Conservation (phyloP, 2,113 vertebrate genomes). For the Psittacara wagleri region DNA sequence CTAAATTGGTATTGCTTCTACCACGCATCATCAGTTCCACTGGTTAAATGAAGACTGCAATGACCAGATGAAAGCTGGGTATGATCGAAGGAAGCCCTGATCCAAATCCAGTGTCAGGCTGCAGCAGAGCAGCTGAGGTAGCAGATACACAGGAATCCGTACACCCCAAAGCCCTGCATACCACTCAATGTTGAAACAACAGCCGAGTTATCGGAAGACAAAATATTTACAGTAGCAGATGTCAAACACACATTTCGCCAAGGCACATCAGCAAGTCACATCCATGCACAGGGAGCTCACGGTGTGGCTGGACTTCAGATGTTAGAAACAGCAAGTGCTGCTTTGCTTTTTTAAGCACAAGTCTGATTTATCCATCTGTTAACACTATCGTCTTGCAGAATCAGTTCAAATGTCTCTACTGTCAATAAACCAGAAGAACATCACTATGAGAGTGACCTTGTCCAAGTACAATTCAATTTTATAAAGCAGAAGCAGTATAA, state of each 20-base stretch:
- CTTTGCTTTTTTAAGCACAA: background rate
- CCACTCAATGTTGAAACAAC: fast-evolving
- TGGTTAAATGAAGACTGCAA: background rate
- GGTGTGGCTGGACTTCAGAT: fast-evolving
- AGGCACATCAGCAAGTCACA: fast-evolving
- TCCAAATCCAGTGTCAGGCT: background rate
- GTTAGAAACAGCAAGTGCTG: background rate
- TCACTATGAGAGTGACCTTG: background rate
- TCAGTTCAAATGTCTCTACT: background rate
- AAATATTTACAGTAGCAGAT: background rate
- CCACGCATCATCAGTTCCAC: background rate
- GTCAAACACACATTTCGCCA: background rate
- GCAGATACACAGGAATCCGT: background rate
- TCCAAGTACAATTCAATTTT: background rate
- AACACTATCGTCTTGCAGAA: background rate
- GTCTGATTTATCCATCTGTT: background rate
- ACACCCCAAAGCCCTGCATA: background rate
- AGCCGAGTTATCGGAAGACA: background rate
- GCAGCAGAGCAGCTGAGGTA: background rate
- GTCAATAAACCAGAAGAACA: background rate
- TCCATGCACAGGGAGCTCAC: background rate
- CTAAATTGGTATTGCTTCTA: background rate
- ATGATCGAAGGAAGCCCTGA: background rate
- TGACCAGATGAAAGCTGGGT: background rate
- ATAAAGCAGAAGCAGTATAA: background rate